Evolutionary conservation across 2,888 invertebrate species (phyloP), one percentile per base, ranked within the genome.

Genomic region (Dicranocentrus wangi): DNA sequence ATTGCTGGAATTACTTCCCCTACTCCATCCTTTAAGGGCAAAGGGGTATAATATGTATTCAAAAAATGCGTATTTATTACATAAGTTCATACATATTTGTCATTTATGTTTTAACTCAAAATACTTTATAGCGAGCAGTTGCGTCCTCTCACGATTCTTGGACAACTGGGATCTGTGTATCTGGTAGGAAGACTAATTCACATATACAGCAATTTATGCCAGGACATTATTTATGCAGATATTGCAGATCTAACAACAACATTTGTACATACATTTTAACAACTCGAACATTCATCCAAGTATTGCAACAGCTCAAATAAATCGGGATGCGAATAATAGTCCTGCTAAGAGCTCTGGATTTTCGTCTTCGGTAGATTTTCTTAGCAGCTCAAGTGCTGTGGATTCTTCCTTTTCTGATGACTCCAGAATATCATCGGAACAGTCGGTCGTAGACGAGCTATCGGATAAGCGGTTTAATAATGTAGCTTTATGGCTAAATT

Each of bases 151-250:
- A 86, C 85, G 13, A 75, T 82, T 1, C 66, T 86, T 0, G 86
- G 86, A 1, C 84, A 84, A 51, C 25, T 84, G 13, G 86, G 86
- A 13, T 58, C 82, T 2, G 66, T 86, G 0, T 70, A 82, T 60
- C 70, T 86, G 21, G 73, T 86, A 3, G 83, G 82, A 69, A 83
- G 79, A 53, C 72, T 86, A 1, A 78, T 84, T 76, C 25, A 70
- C 23, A 70, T 86, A 0, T 63, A 82, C 23, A 77, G 78, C 17
- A 28, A 70, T 19, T 25, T 65, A 42, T 72, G 80, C 25, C 55
- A 82, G 19, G 86, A 86, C 69, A 77, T 81, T 5, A 82, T 86
- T n/a, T 85, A 83, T 58, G 60, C 81, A 0, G 84, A 85, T 82
- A 86, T 86, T 83, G 70, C 77, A 23, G 78, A 71, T 8, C 21